phyloP scores from a whole-genome alignment of 2,888 invertebrate genomes.

The Pachymerium ferrugineum region DNA sequence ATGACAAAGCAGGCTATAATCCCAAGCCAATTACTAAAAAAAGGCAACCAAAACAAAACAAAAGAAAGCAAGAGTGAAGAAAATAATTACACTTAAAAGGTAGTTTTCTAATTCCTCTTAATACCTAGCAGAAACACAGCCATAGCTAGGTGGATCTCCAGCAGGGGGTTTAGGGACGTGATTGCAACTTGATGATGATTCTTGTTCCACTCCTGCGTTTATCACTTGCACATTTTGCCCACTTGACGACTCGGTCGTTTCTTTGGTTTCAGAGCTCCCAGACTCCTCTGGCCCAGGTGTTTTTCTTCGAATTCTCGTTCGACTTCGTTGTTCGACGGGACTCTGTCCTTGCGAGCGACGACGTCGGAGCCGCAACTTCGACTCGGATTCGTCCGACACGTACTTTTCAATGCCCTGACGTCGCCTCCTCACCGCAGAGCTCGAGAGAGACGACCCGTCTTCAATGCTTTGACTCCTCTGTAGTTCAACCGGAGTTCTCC shows the following conservation, averaged over 20 bases:
- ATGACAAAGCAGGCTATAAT: neutral
- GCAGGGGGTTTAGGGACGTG: slow-evolving; percentile 35
- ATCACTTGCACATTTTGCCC: slow-evolving; percentile 23
- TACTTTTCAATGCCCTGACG: slow-evolving; percentile 74
- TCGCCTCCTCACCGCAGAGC: slow-evolving; percentile 62
- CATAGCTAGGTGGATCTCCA: slow-evolving; percentile 36
- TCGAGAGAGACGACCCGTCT: slow-evolving; percentile 41
- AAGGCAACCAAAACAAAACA: neutral
- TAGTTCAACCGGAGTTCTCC: neutral
- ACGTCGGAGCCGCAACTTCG: slow-evolving; percentile 72
- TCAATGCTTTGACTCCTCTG: slow-evolving; percentile 39
- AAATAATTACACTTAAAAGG: slow-evolving; percentile 14
- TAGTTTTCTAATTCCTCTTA: slow-evolving; percentile 20
- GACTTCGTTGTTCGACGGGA: slow-evolving; percentile 32
- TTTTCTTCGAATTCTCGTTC: slow-evolving; percentile 32
- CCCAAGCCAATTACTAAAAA: neutral
- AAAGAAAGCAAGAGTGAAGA: neutral
- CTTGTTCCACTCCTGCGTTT: neutral
- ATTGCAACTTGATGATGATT: slow-evolving; percentile 8
- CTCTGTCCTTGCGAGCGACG: slow-evolving; percentile 46
- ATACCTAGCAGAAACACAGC: slow-evolving; percentile 37
- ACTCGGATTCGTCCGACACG: slow-evolving; percentile 74
- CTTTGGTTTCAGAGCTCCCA: slow-evolving; percentile 34
- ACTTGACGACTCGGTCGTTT: slow-evolving; percentile 34
- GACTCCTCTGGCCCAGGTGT: slow-evolving; percentile 37